phyloP scores from a whole-genome alignment of 35 echinoderm and acorn worm genomes.

The Apostichopus japonicus region DNA sequence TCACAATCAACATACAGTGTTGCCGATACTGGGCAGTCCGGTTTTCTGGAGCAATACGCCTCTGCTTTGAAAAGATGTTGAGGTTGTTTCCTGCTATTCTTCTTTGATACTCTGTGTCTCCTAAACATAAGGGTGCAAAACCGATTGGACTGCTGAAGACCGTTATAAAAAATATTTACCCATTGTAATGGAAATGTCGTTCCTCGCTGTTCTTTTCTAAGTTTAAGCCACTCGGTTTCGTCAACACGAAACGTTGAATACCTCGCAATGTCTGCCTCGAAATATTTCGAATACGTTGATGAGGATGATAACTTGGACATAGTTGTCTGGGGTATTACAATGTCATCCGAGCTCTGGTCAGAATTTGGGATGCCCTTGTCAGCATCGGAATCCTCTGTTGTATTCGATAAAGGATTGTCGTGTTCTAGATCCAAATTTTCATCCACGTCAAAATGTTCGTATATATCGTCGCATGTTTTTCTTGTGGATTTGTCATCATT shows the following conservation, averaged over 20 bases:
- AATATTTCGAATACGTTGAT: neutral
- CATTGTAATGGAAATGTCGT: neutral
- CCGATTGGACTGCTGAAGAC: neutral
- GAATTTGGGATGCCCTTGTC: too few relatives aligned
- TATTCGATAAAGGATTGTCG: too few relatives aligned
- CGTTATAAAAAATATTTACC: slow-evolving; percentile 10
- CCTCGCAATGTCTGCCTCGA: neutral
- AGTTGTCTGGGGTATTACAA: too few relatives aligned
- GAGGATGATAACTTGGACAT: neutral
- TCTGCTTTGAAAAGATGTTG: neutral
- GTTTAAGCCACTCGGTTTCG: neutral
- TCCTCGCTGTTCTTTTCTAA: neutral
- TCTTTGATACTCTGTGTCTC: neutral
- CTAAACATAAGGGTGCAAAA: slow-evolving; percentile 24
- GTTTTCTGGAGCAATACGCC: neutral
- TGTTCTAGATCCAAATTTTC: too few relatives aligned
- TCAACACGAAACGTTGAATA: neutral
- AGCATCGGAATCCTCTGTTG: too few relatives aligned
- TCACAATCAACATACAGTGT: neutral
- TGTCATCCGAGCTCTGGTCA: too few relatives aligned
- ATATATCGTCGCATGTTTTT: too few relatives aligned
- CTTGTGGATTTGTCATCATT: too few relatives aligned
- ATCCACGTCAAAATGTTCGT: too few relatives aligned
- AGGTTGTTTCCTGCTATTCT: neutral
- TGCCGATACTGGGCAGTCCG: neutral